Conservation (phyloP, 2,888 invertebrate species). For the Strigamia maritima region DNA sequence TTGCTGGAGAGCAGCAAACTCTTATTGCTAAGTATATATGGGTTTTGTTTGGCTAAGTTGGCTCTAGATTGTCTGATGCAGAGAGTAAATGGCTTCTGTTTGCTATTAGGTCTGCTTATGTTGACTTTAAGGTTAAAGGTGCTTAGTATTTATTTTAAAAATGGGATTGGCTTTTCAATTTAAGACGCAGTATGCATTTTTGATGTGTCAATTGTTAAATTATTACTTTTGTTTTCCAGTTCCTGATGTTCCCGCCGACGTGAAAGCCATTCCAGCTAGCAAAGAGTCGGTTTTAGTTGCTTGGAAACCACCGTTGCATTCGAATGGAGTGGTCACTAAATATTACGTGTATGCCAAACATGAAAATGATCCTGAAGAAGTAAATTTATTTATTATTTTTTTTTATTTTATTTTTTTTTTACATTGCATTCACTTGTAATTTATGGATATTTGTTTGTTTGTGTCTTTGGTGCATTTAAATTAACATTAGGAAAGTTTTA, state of each 20-base stretch:
- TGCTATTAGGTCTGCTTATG: not conserved
- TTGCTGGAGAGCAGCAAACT: not conserved
- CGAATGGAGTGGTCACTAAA: conserved; percentile 87
- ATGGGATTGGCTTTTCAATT: too few relatives aligned
- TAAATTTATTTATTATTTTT: not conserved
- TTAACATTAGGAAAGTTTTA: not conserved
- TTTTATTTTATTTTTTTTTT: not conserved
- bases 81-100: too few relatives aligned
- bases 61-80: not conserved
- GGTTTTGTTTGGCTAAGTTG: not conserved
- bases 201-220: not conserved
- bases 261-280: conserved; percentile 90
- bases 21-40: not conserved
- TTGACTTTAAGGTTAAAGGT: not conserved
- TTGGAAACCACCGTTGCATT: conserved; percentile 88
- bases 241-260: conserved; percentile 87
- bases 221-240: conserved; percentile 58
- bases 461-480: not conserved
- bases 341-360: conserved; percentile 79
- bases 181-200: not conserved
- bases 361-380: conserved; percentile 48
- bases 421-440: not conserved
- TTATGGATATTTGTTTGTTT: not conserved
- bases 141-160: too few relatives aligned
- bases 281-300: conserved; percentile 85